Evolutionary conservation across 1,140 invertebrate species (phyloP).

Genomic region (Xylocopa sonorina): DNA sequence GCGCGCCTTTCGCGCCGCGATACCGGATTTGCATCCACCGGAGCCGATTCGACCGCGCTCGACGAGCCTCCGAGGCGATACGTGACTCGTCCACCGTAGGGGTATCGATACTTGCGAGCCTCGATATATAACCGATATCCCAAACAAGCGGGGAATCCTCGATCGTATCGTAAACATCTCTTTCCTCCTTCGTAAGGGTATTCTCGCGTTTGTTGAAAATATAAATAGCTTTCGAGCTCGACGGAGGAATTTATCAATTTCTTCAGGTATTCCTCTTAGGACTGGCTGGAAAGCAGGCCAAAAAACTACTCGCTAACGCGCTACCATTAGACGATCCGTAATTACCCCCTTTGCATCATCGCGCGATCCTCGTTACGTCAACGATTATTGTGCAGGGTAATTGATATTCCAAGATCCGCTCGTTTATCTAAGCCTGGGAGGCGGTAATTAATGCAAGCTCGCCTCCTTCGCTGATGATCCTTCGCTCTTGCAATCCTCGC

Average conservation of each 20-base stretch:
- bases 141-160: no score
- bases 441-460: slow-evolving; percentile 2
- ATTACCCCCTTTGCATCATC: slow-evolving; percentile 39
- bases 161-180: no score
- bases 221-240: no score
- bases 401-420: slow-evolving; percentile 50
- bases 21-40: slow-evolving; percentile 45
- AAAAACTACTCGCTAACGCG: slow-evolving; percentile 13
- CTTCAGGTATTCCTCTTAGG: no score
- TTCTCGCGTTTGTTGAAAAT: no score
- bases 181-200: no score
- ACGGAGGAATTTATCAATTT: no score
- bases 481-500: neutral
- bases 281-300: neutral
- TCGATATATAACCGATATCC: no score
- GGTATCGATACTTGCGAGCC: neutral
- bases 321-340: neutral
- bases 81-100: neutral
- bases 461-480: slow-evolving; percentile 1
- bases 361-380: slow-evolving; percentile 27
- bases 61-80: slow-evolving; percentile 25
- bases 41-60: neutral
- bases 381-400: slow-evolving; percentile 25
- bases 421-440: slow-evolving; percentile 30
- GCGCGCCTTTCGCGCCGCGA: slow-evolving; percentile 45